A percentile compares a stretch with the other conserved stretches of the same genome.
These are phyloP conservation scores for Drosophila mayaguana DNA, from an alignment of 2,888 invertebrate genomes.

Conservation along the genomic window DNA sequence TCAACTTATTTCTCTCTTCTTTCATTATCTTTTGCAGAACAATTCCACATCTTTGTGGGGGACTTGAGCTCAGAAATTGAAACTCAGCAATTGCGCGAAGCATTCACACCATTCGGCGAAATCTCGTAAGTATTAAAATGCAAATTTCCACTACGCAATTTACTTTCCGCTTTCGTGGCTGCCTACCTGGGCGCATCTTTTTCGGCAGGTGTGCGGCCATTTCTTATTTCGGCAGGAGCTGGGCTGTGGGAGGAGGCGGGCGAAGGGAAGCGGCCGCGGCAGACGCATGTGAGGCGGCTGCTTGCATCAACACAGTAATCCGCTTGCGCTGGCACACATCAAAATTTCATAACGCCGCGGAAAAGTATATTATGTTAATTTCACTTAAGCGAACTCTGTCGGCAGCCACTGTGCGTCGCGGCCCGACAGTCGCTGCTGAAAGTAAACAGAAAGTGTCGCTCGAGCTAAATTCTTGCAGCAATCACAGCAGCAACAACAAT, in stretches of 20 bases:
- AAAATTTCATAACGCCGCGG: slow-evolving; percentile 70
- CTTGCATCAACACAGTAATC: slow-evolving; percentile 22
- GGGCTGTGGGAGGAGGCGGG: not conserved
- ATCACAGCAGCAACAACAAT: slow-evolving; percentile 6
- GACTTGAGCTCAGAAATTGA: slow-evolving; percentile 99
- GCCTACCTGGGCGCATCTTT: slow-evolving; percentile 6
- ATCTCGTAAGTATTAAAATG: slow-evolving; percentile 93
- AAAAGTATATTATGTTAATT: slow-evolving; percentile 73
- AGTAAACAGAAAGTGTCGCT: slow-evolving; percentile 48
- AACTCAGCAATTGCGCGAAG: slow-evolving; percentile 98
- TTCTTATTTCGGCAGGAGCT: slow-evolving; percentile 3
- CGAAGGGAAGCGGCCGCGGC: slow-evolving; percentile 32
- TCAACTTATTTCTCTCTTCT: slow-evolving; percentile 18
- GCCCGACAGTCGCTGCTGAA: slow-evolving; percentile 26
- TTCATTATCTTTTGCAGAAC: slow-evolving; percentile 89
- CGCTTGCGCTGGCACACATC: slow-evolving; percentile 53
- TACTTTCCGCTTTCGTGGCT: slow-evolving; percentile 36
- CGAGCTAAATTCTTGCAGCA: slow-evolving; percentile 42
- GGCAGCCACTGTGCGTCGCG: slow-evolving; percentile 42
- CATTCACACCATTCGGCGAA: slow-evolving; percentile 99
- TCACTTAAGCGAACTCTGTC: slow-evolving; percentile 70
- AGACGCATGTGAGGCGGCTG: slow-evolving; percentile 49
- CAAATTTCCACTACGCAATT: slow-evolving; percentile 67
- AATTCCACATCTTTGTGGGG: slow-evolving; percentile 99
- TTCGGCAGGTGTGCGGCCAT: slow-evolving; percentile 8